These are phyloP conservation scores for Noturus placidus DNA, from an alignment of 2,113 vertebrate genomes.

Conservation along the genomic window DNA sequence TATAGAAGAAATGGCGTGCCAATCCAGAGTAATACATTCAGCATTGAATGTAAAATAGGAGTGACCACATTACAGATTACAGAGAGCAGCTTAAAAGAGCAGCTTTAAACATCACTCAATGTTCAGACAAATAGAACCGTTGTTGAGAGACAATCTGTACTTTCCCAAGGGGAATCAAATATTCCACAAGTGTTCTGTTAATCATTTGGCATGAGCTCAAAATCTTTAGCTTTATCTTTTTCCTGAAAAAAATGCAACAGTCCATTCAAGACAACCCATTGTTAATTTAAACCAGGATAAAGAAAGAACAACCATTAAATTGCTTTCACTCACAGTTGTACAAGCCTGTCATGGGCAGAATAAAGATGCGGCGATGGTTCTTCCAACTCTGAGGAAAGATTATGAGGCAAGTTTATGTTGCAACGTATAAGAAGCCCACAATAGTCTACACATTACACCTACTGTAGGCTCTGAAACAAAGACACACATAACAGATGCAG, in stretches of 20 bases:
- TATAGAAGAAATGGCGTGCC: not conserved
- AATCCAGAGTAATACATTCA: not conserved
- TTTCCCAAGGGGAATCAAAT: not conserved
- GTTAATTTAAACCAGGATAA: not conserved
- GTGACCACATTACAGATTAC: not conserved
- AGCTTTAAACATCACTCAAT: not conserved
- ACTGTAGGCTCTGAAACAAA: slow-evolving; percentile 29
- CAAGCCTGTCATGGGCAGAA: not conserved
- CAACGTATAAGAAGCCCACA: not conserved
- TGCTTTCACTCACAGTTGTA: slow-evolving; percentile 39
- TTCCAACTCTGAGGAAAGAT: not conserved
- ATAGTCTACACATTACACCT: not conserved
- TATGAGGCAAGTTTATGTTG: not conserved
- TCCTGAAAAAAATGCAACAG: not conserved
- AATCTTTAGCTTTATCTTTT: not conserved
- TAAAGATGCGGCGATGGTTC: not conserved
- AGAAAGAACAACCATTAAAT: slow-evolving; percentile 11
- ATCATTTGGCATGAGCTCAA: not conserved
- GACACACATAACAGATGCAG: slow-evolving; percentile 13
- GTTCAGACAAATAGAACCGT: not conserved
- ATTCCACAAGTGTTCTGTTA: not conserved
- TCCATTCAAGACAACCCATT: not conserved
- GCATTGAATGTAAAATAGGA: not conserved
- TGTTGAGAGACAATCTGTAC: not conserved
- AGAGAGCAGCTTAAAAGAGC: not conserved